Evolutionary conservation across 2,888 invertebrate species (phyloP).

Genomic region (Drosophila testacea): DNA sequence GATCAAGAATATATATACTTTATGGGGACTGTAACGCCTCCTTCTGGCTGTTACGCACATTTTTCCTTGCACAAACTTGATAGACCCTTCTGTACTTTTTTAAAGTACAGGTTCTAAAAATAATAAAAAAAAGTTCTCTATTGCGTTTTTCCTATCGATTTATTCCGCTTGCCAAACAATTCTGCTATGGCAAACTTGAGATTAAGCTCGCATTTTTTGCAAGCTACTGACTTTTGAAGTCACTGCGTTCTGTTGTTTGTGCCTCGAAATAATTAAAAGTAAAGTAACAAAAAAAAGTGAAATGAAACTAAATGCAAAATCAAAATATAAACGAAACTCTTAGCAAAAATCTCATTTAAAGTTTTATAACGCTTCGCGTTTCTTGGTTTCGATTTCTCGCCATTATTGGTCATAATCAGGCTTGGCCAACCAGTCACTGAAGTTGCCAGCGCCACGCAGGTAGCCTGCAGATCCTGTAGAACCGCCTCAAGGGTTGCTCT

Average conservation of each 20-base stretch:
- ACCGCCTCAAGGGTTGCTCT: constrained; percentile 16
- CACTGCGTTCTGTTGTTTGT: constrained; percentile 64
- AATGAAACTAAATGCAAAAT: background rate
- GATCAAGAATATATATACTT: too few species aligned
- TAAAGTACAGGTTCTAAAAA: too few species aligned
- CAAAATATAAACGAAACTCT: constrained; percentile 21
- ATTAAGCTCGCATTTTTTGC: constrained; percentile 51
- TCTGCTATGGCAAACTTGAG: too few species aligned
- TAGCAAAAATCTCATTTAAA: constrained; percentile 71
- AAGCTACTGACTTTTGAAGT: constrained; percentile 63
- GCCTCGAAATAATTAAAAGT: constrained; percentile 21
- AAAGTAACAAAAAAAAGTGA: constrained; percentile 23
- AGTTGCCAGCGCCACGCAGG: constrained; percentile 24
- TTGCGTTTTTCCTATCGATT: too few species aligned
- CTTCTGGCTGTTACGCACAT: too few species aligned
- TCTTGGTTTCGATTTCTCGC: constrained; percentile 47
- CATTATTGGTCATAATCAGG: constrained; percentile 49
- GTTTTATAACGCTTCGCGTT: constrained; percentile 52
- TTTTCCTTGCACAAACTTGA: too few species aligned
- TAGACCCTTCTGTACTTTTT: too few species aligned
- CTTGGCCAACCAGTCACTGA: constrained; percentile 1
- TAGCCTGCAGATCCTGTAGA: constrained; percentile 35
- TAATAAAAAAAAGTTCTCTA: too few species aligned
- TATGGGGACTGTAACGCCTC: too few species aligned
- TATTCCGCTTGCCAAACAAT: too few species aligned